These are phyloP conservation scores for Cassiopea xamachana DNA, from an alignment of 30 jellyfish, hydroid and myxozoan species.

Conservation along the genomic window DNA sequence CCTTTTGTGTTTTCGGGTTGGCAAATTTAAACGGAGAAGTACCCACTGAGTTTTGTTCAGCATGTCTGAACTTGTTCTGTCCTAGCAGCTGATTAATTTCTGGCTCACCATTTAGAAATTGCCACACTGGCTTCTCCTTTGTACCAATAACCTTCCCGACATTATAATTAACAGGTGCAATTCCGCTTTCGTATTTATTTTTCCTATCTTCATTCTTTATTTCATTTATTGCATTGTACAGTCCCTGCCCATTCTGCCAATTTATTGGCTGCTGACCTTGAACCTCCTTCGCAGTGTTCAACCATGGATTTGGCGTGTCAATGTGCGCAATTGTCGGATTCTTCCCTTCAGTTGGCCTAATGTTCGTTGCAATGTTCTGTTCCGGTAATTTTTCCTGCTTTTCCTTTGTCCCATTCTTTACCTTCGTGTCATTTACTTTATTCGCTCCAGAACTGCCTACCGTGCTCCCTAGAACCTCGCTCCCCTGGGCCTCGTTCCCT, in stretches of 20 bases:
- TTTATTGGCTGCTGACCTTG: constrained; percentile 56
- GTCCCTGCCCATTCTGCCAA: constrained; percentile 70
- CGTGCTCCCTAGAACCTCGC: background rate
- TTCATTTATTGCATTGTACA: constrained; percentile 37
- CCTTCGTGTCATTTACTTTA: too few relatives aligned
- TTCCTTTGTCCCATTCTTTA: background rate
- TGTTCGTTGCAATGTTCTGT: background rate
- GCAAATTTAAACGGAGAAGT: constrained; percentile 73
- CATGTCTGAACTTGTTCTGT: constrained; percentile 29
- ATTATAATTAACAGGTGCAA: constrained; percentile 44
- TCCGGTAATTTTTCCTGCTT: background rate
- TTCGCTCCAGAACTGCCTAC: too few relatives aligned
- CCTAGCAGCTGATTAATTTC: constrained; percentile 33
- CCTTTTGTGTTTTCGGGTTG: constrained; percentile 60
- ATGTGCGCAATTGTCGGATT: background rate
- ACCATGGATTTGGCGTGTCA: constrained; percentile 57
- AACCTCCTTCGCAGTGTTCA: constrained; percentile 44
- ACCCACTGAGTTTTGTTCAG: constrained; percentile 15
- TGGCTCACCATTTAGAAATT: constrained; percentile 43
- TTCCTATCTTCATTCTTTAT: background rate
- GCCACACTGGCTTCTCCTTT: constrained; percentile 48
- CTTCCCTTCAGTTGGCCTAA: background rate
- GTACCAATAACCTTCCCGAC: background rate
- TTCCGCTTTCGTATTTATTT: constrained; percentile 6
- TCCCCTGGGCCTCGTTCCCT: background rate